These are phyloP conservation scores for Pollenia amentaria DNA, from an alignment of 2,888 invertebrate species.

Conservation along the genomic window DNA sequence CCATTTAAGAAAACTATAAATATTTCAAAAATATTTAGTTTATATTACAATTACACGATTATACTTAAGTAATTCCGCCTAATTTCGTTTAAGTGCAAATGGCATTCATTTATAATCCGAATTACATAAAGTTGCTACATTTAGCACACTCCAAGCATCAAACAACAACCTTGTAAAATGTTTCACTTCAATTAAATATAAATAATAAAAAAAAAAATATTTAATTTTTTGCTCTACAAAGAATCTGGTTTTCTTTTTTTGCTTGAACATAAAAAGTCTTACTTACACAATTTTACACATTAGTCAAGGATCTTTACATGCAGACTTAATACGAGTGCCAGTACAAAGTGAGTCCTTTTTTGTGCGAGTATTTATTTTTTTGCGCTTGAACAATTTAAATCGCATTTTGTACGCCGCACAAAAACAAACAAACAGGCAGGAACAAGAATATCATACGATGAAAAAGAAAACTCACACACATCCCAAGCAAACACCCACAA, in stretches of 20 bases:
- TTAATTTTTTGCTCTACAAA: neutral
- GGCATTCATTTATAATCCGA: conserved; percentile 10
- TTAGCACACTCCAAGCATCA: conserved; percentile 13
- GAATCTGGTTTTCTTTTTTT: neutral
- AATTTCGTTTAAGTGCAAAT: conserved; percentile 20
- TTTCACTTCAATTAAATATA: conserved; percentile 9
- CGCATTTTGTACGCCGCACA: conserved; percentile 42
- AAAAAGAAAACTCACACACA: neutral
- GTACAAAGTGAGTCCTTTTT: conserved; percentile 39
- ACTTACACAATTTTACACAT: conserved; percentile 41
- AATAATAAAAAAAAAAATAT: neutral
- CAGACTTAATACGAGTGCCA: conserved; percentile 34
- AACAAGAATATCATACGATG: neutral
- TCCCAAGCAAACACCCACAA: neutral
- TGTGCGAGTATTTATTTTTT: conserved; percentile 40
- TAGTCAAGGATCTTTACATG: conserved; percentile 60
- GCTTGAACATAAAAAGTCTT: conserved; percentile 5
- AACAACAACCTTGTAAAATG: conserved; percentile 45
- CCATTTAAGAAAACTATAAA: neutral
- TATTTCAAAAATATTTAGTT: neutral
- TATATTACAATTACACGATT: neutral
- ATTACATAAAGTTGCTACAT: conserved; percentile 3
- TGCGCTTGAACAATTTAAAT: conserved; percentile 60
- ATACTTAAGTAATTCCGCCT: neutral
- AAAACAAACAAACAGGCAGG: conserved; percentile 39